These are phyloP conservation scores for Drosophila orosa DNA, from an alignment of 1,140 invertebrate genomes.

Conservation along the genomic window DNA sequence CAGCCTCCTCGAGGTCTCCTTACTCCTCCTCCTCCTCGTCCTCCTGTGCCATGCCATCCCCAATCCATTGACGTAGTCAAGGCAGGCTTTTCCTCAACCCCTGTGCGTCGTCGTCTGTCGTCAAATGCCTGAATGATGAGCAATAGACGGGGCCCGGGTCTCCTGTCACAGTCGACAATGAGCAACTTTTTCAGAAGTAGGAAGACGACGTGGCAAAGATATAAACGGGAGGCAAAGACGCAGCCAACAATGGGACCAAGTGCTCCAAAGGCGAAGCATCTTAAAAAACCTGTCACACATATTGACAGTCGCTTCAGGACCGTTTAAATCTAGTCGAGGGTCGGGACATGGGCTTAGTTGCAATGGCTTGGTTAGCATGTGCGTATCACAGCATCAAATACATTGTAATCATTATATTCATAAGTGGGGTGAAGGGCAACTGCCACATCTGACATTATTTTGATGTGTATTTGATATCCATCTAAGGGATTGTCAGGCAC, in stretches of 20 bases:
- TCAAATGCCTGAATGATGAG: constrained; percentile 79
- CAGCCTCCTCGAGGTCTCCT: background rate
- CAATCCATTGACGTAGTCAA: constrained; percentile 47
- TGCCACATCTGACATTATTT: constrained; percentile 36
- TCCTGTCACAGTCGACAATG: constrained; percentile 75
- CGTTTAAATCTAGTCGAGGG: constrained; percentile 56
- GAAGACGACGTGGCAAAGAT: constrained; percentile 29
- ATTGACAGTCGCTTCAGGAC: constrained; percentile 52
- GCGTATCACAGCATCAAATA: constrained; percentile 40
- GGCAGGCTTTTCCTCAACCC: constrained; percentile 25
- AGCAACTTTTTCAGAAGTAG: constrained; percentile 62
- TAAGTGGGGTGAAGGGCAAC: constrained; percentile 34
- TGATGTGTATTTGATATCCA: constrained; percentile 37
- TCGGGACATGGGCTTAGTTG: constrained; percentile 11
- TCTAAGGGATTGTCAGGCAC: constrained; percentile 14
- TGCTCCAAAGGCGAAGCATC: constrained; percentile 52
- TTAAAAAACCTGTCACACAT: constrained; percentile 63
- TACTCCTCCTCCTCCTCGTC: background rate
- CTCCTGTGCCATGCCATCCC: constrained; percentile 17
- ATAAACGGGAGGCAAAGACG: constrained; percentile 39
- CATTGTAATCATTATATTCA: constrained; percentile 36
- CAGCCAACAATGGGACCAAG: constrained; percentile 66
- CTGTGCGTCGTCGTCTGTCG: constrained; percentile 21
- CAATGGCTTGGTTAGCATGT: constrained; percentile 29
- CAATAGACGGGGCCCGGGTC: constrained; percentile 66